Evolutionary conservation across 1,140 invertebrate species (phyloP).

Genomic region (Ditylenchus dipsaci): DNA sequence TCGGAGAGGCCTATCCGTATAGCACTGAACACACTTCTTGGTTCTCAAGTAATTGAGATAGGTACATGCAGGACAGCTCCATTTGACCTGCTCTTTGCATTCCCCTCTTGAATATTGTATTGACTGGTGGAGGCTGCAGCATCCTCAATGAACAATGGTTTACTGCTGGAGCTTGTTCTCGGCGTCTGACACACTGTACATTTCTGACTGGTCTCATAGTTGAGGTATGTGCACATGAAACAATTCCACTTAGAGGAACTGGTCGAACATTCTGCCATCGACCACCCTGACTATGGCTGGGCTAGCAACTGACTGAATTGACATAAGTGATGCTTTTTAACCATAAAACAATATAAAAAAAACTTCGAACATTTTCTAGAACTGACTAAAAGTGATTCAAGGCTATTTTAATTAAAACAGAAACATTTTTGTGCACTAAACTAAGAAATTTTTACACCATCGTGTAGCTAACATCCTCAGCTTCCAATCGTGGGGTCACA

Average conservation of each 20-base stretch:
- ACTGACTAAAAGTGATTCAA: too few relatives aligned
- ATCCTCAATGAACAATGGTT: constrained; percentile 24
- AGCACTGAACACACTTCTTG: constrained; percentile 16
- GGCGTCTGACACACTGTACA: constrained; percentile 22
- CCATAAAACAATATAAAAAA: too few relatives aligned
- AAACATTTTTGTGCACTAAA: too few relatives aligned
- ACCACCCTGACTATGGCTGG: not conserved
- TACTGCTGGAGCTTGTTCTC: constrained; percentile 14
- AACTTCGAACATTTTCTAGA: too few relatives aligned
- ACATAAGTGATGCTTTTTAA: too few relatives aligned
- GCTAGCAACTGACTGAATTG: too few relatives aligned
- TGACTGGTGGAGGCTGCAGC: not conserved
- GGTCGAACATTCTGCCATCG: constrained; percentile 30
- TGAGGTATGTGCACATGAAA: constrained; percentile 18
- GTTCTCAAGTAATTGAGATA: constrained; percentile 18
- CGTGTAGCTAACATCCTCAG: too few relatives aligned
- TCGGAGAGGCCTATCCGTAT: constrained; percentile 8
- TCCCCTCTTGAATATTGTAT: too few relatives aligned
- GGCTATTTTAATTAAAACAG: too few relatives aligned
- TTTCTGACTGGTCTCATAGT: constrained; percentile 16
- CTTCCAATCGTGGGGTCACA: too few relatives aligned
- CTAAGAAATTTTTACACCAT: too few relatives aligned
- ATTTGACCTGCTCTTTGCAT: not conserved
- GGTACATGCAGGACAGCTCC: constrained; percentile 17
- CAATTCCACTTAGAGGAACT: constrained; percentile 22